Base-by-base conservation (phyloP, 2,888 invertebrate species). In the Cephalotes varians region DNA sequence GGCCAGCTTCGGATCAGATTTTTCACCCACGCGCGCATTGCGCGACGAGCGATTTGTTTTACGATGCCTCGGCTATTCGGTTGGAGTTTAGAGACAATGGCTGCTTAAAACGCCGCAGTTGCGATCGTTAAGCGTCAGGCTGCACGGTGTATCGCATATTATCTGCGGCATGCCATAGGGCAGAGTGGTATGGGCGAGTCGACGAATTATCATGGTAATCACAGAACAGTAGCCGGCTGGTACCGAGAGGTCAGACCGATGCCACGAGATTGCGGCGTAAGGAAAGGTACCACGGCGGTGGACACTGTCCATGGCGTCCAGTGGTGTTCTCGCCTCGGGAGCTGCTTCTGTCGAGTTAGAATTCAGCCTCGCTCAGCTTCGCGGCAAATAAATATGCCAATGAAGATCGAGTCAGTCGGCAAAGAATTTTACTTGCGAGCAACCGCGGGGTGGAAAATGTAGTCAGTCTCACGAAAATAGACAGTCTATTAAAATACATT, bases 181-280 rank as follows among this genome's bases (percentile, higher is more conserved):
- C 85, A 84, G 84, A 81, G 62, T 2, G 84, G 85, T 87, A 85
- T 85, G 84, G 89, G 76, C 88, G 85, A 86, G 90, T 87, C 84
- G 87, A 87, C 91, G 92, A 91, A 92, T 92, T 91, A 92, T 92
- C 92, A 91, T 92, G 90, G 92, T 91, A 91, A 92, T 92, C 91
- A 90, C 90, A 86, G 86, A 91, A 92, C 91, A 85, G 90, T 91
- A 91, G 90, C 89, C 88, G 86, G 54, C 85, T 74, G 86, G 86
- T 86, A 87, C 85, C 86, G 83, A 82, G 88, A 89, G 90, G 90
- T 91, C 90, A 89, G 85, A 86, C 85, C 86, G 91, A 91, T 91
- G 89, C 90, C 90, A 89, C 87, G 82, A 91, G 91, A 91, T 92
- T 92, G 88, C 82, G 79, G 67, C 64, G 71, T 12, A 54, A 81